Conservation (phyloP, 2,888 invertebrate genomes). For the Euzetes globulus region DNA sequence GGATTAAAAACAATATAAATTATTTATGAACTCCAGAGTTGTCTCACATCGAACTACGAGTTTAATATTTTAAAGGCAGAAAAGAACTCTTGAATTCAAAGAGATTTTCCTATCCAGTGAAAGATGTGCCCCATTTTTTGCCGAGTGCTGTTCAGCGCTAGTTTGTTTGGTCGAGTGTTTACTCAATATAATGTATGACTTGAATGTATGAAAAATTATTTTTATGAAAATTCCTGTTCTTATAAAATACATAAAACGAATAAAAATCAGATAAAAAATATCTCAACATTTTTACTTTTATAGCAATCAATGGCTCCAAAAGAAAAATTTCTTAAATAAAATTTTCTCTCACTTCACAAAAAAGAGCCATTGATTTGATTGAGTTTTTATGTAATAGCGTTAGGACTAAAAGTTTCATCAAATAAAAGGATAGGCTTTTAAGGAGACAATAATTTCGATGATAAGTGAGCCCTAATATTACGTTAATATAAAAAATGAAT, state of each 20-base stretch:
- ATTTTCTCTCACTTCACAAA: too few species aligned
- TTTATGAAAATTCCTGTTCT: not conserved
- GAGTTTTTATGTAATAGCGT: not conserved
- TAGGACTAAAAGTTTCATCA: not conserved
- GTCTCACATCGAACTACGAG: not conserved
- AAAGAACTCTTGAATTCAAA: not conserved
- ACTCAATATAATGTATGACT: not conserved
- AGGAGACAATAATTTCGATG: not conserved
- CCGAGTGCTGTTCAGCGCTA: not conserved
- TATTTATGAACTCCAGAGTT: not conserved
- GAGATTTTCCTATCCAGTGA: not conserved
- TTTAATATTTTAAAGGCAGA: not conserved
- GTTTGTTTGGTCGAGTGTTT: not conserved
- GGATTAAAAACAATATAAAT: conserved; percentile 26
- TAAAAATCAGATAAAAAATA: not conserved
- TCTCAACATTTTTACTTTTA: not conserved
- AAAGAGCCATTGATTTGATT: not conserved
- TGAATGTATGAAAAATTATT: not conserved
- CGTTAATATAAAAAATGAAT: not conserved
- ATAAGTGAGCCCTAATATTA: conserved; percentile 4
- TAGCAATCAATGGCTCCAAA: too few species aligned
- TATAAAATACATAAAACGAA: not conserved
- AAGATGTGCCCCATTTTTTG: not conserved
- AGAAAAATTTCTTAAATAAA: too few species aligned
- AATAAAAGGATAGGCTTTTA: conserved; percentile 1